Conservation (phyloP, 2,888 invertebrate genomes). For the Nomada goodeniana region DNA sequence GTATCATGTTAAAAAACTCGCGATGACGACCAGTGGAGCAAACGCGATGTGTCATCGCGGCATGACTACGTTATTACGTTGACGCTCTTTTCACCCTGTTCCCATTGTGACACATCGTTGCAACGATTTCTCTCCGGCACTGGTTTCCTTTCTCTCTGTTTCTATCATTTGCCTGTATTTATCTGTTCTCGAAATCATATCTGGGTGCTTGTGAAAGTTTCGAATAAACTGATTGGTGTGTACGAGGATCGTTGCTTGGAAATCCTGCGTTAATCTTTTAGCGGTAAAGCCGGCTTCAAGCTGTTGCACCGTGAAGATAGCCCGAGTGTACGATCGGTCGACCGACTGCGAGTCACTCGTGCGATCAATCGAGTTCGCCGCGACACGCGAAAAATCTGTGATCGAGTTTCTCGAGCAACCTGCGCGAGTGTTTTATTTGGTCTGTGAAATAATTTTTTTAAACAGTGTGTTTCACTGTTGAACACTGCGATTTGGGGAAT, state of each 20-base stretch:
- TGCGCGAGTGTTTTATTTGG: conserved; percentile 26
- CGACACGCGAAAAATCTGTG: conserved; percentile 30
- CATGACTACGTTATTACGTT: conserved; percentile 64
- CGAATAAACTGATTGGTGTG: background rate
- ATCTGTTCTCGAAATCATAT: background rate
- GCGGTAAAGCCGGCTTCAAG: conserved; percentile 47
- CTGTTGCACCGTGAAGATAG: conserved; percentile 53
- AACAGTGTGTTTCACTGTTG: background rate
- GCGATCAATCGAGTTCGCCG: conserved; percentile 45
- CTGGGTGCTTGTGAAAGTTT: conserved; percentile 39
- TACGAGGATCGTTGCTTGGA: conserved; percentile 3
- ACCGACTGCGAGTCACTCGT: conserved; percentile 31
- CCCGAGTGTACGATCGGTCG: conserved; percentile 43
- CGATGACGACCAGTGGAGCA: conserved; percentile 52
- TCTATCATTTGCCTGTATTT: background rate
- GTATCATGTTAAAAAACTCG: conserved; percentile 5
- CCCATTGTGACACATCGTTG: conserved; percentile 25
- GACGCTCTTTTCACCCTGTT: conserved; percentile 19
- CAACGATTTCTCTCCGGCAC: conserved; percentile 18
- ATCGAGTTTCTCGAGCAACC: conserved; percentile 16
- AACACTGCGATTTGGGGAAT: no score
- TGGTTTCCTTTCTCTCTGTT: background rate
- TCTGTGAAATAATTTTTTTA: background rate
- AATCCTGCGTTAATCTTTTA: conserved; percentile 45
- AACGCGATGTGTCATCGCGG: conserved; percentile 79